These are phyloP conservation scores for Hypsibius dujardini DNA, from an alignment of 1,140 invertebrate genomes.

Conservation along the genomic window DNA sequence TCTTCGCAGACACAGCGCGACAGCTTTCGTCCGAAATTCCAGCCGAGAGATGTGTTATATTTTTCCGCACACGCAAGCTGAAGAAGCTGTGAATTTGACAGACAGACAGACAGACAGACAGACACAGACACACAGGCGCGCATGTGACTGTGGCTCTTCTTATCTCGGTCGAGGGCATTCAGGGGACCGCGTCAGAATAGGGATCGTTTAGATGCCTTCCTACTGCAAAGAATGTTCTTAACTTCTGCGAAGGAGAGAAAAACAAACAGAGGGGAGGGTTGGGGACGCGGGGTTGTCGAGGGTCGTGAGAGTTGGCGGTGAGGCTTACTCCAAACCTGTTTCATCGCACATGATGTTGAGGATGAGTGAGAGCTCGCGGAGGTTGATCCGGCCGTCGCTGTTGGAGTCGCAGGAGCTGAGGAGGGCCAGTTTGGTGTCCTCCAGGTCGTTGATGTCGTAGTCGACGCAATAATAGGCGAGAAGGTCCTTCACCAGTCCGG, in stretches of 20 bases:
- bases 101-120: not conserved
- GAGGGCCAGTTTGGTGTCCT: constrained; percentile 3
- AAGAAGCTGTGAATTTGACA: not conserved
- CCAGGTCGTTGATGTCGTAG: constrained; percentile 15
- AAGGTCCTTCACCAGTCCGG: constrained; percentile 12
- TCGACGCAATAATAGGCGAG: constrained; percentile 14
- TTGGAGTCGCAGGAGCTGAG: constrained; percentile 8
- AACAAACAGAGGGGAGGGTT: constrained; percentile 4
- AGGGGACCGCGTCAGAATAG: not conserved
- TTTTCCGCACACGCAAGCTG: not conserved
- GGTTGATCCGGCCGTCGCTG: constrained; percentile 8
- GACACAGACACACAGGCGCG: not conserved
- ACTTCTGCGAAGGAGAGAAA: constrained; percentile 10
- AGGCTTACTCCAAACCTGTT: constrained; percentile 12
- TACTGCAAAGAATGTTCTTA: constrained; percentile 16
- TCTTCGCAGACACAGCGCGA: too few species aligned
- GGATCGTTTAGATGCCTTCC: constrained; percentile 17
- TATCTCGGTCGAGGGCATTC: not conserved
- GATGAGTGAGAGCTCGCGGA: constrained; percentile 7
- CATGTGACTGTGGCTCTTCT: not conserved
- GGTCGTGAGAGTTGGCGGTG: not conserved
- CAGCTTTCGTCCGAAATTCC: not conserved
- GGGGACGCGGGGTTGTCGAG: not conserved
- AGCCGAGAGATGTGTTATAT: not conserved
- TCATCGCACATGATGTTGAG: constrained; percentile 3